Evolutionary conservation across 2,888 invertebrate species (phyloP).

Genomic region (Polylopha cassiicola): DNA sequence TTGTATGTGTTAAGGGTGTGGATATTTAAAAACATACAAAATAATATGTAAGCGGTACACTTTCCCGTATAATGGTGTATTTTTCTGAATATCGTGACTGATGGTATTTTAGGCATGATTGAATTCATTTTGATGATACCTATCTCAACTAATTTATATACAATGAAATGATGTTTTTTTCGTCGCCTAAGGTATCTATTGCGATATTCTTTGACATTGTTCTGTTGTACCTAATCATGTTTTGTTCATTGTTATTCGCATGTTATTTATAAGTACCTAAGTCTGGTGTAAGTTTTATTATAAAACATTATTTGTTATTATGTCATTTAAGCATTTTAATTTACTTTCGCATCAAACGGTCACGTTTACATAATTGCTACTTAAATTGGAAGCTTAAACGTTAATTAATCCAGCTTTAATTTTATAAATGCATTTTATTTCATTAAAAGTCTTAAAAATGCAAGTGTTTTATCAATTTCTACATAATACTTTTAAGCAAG

Average conservation of each 20-base stretch:
- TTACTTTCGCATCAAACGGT: too few species aligned
- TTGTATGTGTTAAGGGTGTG: conserved; percentile 36
- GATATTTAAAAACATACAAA: conserved; percentile 31
- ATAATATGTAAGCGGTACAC: conserved; percentile 33
- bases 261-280: conserved; percentile 29
- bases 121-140: conserved; percentile 18
- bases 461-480: too few species aligned
- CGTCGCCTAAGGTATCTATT: conserved; percentile 16
- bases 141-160: conserved; percentile 24
- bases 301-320: conserved; percentile 14
- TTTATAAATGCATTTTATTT: too few species aligned
- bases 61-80: conserved; percentile 24
- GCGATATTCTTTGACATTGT: conserved; percentile 21
- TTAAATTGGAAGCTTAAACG: too few species aligned
- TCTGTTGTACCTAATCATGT: conserved; percentile 18
- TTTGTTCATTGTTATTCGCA: conserved; percentile 38
- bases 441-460: too few species aligned
- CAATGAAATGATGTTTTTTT: conserved; percentile 26
- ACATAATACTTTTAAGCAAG: too few species aligned
- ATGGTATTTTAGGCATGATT: conserved; percentile 28
- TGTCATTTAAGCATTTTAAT: conserved; percentile 13
- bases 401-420: too few species aligned
- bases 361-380: too few species aligned
- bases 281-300: conserved; percentile 25
- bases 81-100: conserved; percentile 24